Percentiles rank a stretch among this genome's conserved stretches.
Conservation (phyloP, 2,113 vertebrate species). For the Megaceryle torquata region DNA sequence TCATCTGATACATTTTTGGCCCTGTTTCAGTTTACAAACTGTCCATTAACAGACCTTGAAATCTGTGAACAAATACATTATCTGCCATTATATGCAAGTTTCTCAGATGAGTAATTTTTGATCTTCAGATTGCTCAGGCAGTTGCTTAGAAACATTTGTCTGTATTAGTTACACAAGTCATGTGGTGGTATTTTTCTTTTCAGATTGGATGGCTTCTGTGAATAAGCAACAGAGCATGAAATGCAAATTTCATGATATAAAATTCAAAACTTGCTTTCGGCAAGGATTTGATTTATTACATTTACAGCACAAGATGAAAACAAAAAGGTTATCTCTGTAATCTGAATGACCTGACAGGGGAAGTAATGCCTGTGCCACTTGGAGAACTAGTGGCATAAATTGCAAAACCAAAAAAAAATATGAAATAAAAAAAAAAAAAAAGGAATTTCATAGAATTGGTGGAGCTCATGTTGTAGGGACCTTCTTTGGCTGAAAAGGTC, state of each 20-base stretch:
- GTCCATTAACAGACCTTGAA: conserved; percentile 49
- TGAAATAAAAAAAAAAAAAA: not conserved
- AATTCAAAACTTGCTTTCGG: conserved; percentile 60
- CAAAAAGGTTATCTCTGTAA: conserved; percentile 54
- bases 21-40: conserved; percentile 25
- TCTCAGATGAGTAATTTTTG: conserved; percentile 67
- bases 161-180: conserved; percentile 57
- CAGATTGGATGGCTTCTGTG: conserved; percentile 40
- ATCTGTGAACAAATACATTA: conserved; percentile 56
- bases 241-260: conserved; percentile 62
- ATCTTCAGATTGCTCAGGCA: conserved; percentile 50
- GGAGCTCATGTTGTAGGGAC: not conserved
- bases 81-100: conserved; percentile 27
- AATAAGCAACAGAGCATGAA: conserved; percentile 52
- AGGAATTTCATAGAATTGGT: not conserved
- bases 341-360: conserved; percentile 4
- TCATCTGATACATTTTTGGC: conserved; percentile 18
- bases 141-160: conserved; percentile 67
- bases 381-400: not conserved
- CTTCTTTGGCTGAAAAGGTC: not conserved
- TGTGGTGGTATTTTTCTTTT: conserved; percentile 24
- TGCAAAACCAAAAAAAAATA: not conserved
- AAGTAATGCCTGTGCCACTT: not conserved
- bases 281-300: conserved; percentile 63
- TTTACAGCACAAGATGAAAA: conserved; percentile 62